A percentile compares a stretch with the other conserved stretches of the same genome.
These are phyloP conservation scores for Epsilonema sp. DNA, from an alignment of 2,888 invertebrate genomes.

Conservation along the genomic window DNA sequence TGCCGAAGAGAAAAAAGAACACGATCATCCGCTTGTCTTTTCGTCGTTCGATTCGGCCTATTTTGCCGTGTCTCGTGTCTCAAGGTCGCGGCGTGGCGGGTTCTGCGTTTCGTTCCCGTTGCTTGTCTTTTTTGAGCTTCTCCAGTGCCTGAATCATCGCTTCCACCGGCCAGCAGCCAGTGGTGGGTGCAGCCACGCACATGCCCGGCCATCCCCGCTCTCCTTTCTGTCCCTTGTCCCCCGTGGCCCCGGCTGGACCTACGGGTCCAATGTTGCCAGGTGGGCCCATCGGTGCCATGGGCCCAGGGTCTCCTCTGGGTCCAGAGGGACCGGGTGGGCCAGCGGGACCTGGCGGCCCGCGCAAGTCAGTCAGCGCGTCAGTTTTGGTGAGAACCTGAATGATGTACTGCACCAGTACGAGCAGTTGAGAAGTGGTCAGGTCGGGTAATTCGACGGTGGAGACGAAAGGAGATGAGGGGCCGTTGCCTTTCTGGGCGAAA, in stretches of 20 bases:
- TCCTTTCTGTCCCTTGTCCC: slow-evolving; percentile 1
- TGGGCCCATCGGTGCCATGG: too few relatives aligned
- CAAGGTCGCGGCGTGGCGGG: too few relatives aligned
- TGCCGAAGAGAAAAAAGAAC: too few relatives aligned
- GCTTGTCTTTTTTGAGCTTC: slow-evolving; percentile 2
- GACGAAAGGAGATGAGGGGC: too few relatives aligned
- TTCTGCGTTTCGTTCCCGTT: too few relatives aligned
- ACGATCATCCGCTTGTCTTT: too few relatives aligned
- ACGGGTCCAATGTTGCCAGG: too few relatives aligned
- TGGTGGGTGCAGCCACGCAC: slow-evolving; percentile 4
- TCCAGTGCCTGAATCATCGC: slow-evolving; percentile 4
- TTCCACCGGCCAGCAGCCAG: slow-evolving; percentile 6
- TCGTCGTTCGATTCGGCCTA: too few relatives aligned
- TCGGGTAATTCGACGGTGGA: background rate
- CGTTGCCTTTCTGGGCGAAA: too few relatives aligned
- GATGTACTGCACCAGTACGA: slow-evolving; percentile 7
- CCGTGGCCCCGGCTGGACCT: slow-evolving; percentile 2
- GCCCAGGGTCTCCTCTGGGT: slow-evolving; percentile 1
- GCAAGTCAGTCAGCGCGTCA: background rate
- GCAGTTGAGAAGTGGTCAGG: slow-evolving; percentile 5
- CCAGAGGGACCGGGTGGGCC: slow-evolving; percentile 3
- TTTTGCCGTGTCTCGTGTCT: too few relatives aligned
- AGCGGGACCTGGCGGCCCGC: slow-evolving; percentile 1
- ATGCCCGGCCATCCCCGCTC: slow-evolving; percentile 2
- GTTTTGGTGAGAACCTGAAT: slow-evolving; percentile 7